A percentile compares a stretch with the other conserved stretches of the same genome.
These are phyloP conservation scores for Choloepus hoffmanni DNA, from an alignment of 2,113 vertebrate species.

Conservation along the genomic window DNA sequence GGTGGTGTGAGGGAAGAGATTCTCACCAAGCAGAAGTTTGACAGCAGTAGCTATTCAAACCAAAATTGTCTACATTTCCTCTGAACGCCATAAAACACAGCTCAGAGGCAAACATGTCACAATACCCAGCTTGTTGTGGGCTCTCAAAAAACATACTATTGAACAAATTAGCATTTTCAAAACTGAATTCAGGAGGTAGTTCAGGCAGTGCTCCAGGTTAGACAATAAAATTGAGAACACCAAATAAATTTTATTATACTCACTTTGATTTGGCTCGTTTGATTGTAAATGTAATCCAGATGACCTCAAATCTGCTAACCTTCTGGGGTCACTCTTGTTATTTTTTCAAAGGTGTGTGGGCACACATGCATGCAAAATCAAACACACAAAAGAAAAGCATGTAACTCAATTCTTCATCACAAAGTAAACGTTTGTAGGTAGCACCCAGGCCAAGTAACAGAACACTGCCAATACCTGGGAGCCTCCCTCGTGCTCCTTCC, in stretches of 20 bases:
- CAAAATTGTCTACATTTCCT: conserved; percentile 62
- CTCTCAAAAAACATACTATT: conserved; percentile 12
- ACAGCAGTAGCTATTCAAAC: conserved; percentile 50
- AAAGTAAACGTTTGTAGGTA: background rate
- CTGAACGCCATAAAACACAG: conserved; percentile 15
- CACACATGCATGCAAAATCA: background rate
- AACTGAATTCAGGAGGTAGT: conserved; percentile 9
- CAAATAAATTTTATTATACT: conserved; percentile 50
- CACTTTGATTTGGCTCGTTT: conserved; percentile 64
- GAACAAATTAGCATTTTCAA: conserved; percentile 28
- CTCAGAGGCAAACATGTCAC: conserved; percentile 1
- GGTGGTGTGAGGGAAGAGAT: conserved; percentile 55
- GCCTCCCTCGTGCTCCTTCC: background rate
- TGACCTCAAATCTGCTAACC: conserved; percentile 35
- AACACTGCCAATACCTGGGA: background rate
- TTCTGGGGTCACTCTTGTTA: conserved; percentile 35
- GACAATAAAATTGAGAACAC: conserved; percentile 36
- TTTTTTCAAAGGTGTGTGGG: background rate
- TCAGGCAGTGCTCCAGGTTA: background rate
- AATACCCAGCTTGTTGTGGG: background rate
- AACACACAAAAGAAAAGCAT: background rate
- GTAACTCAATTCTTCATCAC: background rate
- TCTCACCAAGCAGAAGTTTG: conserved; percentile 52
- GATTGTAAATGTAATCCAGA: conserved; percentile 58
- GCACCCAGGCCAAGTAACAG: background rate